Evolutionary conservation across 2,797 vertebrate species (phyloP).

Genomic region (Acanthurus lineatus): DNA sequence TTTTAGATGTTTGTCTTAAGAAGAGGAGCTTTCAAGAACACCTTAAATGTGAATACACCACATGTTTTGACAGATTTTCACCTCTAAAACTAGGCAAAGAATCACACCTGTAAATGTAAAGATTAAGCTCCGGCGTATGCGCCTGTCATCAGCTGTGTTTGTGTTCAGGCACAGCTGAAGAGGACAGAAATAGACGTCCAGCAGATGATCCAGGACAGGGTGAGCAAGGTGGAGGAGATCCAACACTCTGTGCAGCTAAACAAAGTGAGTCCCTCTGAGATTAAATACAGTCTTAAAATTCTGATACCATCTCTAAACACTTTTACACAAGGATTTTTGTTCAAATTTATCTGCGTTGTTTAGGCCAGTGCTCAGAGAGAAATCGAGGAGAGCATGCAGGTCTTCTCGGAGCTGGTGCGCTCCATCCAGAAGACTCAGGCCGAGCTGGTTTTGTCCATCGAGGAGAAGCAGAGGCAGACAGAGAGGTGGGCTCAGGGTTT

Average conservation of each 20-base stretch:
- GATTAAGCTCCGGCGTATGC: neutral
- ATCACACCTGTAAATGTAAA: neutral
- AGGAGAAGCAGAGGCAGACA: slow-evolving; percentile 82
- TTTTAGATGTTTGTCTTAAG: neutral
- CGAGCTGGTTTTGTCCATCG: slow-evolving; percentile 77
- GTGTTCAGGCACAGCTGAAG: slow-evolving; percentile 80
- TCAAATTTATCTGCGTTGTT: neutral
- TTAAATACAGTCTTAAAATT: neutral
- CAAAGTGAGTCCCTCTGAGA: slow-evolving; percentile 75
- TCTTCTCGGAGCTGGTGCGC: slow-evolving; percentile 83
- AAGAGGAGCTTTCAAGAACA: neutral
- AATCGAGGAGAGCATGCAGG: slow-evolving; percentile 80
- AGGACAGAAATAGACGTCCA: slow-evolving; percentile 84
- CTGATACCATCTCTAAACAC: too few relatives aligned
- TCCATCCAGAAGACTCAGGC: slow-evolving; percentile 83
- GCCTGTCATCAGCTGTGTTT: neutral
- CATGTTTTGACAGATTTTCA: too few relatives aligned
- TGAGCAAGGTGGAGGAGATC: slow-evolving; percentile 84
- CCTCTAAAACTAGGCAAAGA: neutral
- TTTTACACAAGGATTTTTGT: neutral
- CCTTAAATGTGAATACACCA: too few relatives aligned
- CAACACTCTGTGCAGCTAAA: slow-evolving; percentile 81
- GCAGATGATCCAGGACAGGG: slow-evolving; percentile 86
- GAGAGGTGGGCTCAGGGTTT: slow-evolving; percentile 77
- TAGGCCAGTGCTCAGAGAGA: slow-evolving; percentile 82